phyloP scores from a whole-genome alignment of 2,113 vertebrate genomes.

The Hylia prasina region DNA sequence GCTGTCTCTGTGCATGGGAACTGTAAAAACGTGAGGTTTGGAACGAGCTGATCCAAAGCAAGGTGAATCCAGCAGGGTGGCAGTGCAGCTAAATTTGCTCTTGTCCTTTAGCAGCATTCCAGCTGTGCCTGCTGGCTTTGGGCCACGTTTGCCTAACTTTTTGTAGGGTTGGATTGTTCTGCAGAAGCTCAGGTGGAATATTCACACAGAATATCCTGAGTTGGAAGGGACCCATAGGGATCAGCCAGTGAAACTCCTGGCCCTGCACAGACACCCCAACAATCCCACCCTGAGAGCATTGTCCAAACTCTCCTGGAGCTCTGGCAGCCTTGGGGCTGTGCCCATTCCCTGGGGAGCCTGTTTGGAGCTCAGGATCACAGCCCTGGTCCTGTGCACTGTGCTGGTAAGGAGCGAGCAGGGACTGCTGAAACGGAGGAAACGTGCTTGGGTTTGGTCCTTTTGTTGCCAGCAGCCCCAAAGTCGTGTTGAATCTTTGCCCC shows the following conservation, averaged over 20 bases:
- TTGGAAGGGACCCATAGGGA: background rate
- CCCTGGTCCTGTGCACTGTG: background rate
- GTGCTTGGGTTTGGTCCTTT: background rate
- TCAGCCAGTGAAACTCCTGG: background rate
- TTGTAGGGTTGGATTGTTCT: background rate
- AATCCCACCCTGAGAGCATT: background rate
- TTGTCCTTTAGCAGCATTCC: background rate
- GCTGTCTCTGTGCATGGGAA: background rate
- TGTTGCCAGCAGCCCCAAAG: background rate
- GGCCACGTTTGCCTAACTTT: background rate
- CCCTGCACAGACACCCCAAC: background rate
- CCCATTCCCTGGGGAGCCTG: background rate
- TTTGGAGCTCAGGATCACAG: background rate
- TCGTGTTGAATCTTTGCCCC: background rate
- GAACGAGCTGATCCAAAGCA: background rate
- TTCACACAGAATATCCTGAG: background rate
- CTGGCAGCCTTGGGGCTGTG: background rate
- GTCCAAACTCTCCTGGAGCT: background rate
- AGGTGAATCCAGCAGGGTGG: constrained; percentile 13
- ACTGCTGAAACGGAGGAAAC: background rate
- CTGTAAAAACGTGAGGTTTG: background rate
- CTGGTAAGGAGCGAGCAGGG: background rate
- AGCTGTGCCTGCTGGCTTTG: background rate
- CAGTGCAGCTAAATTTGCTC: background rate
- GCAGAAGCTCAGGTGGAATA: background rate